A percentile compares a stretch with the other conserved stretches of the same genome.
These are phyloP conservation scores for Heliconius sara DNA, from an alignment of 2,888 invertebrate species.

Conservation along the genomic window DNA sequence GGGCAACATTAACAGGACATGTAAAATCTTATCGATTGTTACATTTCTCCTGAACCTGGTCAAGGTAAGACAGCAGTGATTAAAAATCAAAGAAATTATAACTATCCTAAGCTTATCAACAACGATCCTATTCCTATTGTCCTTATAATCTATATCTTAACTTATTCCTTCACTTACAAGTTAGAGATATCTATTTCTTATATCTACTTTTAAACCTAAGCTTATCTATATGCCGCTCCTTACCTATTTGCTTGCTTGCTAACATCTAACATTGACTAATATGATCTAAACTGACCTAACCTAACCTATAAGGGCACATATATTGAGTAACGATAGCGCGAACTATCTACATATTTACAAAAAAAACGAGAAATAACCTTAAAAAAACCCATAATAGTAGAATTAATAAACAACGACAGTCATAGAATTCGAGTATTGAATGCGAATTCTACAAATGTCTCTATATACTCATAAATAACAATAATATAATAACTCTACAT, in stretches of 20 bases:
- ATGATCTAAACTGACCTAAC: conserved; percentile 16
- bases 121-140: neutral
- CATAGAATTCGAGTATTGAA: neutral
- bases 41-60: neutral
- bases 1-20: neutral
- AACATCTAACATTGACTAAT: neutral
- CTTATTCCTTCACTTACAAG: neutral
- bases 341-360: conserved; percentile 40
- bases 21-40: conserved; percentile 27
- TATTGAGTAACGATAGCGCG: conserved; percentile 32
- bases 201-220: neutral
- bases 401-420: neutral
- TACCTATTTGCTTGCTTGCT: neutral
- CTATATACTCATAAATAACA: conserved; percentile 4
- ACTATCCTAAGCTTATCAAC: neutral
- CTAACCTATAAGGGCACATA: conserved; percentile 30
- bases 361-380: conserved; percentile 23
- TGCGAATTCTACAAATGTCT: conserved; percentile 1
- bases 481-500: conserved; percentile 26
- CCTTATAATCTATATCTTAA: neutral
- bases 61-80: conserved; percentile 5
- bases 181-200: neutral
- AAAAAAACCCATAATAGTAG: neutral
- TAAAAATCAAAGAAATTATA: neutral
- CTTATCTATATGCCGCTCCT: neutral